phyloP scores from a whole-genome alignment of 2,113 vertebrate genomes.

The Anser cygnoides region DNA sequence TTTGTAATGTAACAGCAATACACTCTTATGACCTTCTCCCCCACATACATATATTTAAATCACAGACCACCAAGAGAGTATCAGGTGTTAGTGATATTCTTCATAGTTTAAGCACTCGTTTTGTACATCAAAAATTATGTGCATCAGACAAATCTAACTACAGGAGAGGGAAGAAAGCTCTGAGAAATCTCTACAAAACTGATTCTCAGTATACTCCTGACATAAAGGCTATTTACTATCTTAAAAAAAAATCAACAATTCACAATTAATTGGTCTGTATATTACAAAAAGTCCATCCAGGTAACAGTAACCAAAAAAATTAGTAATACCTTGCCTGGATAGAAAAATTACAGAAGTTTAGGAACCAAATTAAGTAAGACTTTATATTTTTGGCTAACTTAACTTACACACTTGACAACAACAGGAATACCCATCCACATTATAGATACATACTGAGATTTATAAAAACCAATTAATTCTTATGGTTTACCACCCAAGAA shows the following conservation, averaged over 20 bases:
- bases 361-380: not conserved
- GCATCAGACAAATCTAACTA: not conserved
- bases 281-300: not conserved
- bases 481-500: conserved; percentile 64
- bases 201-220: not conserved
- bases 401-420: not conserved
- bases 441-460: not conserved
- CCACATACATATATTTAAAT: not conserved
- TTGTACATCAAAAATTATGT: not conserved
- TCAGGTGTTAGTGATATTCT: not conserved
- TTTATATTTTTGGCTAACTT: not conserved
- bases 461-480: not conserved
- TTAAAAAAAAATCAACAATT: not conserved
- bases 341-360: not conserved
- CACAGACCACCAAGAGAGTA: not conserved
- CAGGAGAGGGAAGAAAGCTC: not conserved
- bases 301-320: not conserved
- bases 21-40: not conserved
- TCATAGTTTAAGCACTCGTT: not conserved
- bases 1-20: not conserved
- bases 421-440: not conserved
- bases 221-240: not conserved
- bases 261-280: not conserved
- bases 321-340: not conserved
- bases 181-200: not conserved